Evolutionary conservation across 2,888 invertebrate genomes (phyloP).

Genomic region (Perizoma flavofasciatum): DNA sequence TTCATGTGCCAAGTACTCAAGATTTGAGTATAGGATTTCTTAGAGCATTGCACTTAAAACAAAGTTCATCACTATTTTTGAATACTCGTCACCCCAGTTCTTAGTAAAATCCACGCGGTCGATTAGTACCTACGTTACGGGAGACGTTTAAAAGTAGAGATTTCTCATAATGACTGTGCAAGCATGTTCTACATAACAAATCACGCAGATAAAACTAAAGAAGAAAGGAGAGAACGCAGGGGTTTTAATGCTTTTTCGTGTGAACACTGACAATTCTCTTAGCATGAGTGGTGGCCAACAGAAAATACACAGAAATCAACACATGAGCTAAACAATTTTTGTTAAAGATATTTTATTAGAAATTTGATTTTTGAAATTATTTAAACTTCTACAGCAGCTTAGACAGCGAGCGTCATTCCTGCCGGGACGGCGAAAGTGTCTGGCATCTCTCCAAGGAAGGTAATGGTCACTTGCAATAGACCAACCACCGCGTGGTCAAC

Average conservation of each 20-base stretch:
- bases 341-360: no score
- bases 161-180: not conserved
- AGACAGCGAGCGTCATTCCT: slow-evolving; percentile 51
- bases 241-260: no score
- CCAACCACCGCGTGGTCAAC: slow-evolving; percentile 37
- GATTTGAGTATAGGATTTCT: slow-evolving; percentile 11
- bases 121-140: slow-evolving; percentile 18
- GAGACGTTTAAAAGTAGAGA: not conserved
- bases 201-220: no score
- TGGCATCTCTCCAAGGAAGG: slow-evolving; percentile 57
- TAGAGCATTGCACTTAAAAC: slow-evolving; percentile 27
- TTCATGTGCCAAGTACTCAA: slow-evolving; percentile 17
- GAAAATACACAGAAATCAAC: no score
- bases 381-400: slow-evolving; percentile 17
- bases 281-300: no score
- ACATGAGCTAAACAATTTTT: no score
- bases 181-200: no score
- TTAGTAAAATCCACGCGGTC: slow-evolving; percentile 23
- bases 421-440: slow-evolving; percentile 65
- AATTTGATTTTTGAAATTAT: no score
- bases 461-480: slow-evolving; percentile 30
- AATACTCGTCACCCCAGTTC: slow-evolving; percentile 16
- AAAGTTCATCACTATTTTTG: slow-evolving; percentile 41
- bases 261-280: no score
- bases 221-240: no score